phyloP scores from a whole-genome alignment of 2,113 vertebrate species.

The Petromus typicus region DNA sequence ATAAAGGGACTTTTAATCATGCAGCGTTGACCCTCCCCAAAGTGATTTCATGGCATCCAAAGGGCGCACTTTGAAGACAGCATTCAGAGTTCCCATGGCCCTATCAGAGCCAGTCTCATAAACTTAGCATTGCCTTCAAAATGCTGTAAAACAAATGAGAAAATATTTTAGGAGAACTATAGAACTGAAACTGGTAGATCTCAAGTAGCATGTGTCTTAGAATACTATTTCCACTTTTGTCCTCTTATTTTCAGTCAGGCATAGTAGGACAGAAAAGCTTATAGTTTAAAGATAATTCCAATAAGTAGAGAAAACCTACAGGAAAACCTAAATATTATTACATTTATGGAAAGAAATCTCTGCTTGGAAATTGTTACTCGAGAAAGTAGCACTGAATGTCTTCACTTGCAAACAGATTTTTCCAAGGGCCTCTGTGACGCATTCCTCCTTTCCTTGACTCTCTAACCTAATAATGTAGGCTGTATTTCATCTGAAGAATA shows the following conservation, averaged over 20 bases:
- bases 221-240: slow-evolving; percentile 31
- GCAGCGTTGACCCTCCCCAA: neutral
- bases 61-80: neutral
- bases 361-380: slow-evolving; percentile 3
- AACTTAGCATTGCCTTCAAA: neutral
- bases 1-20: slow-evolving; percentile 12
- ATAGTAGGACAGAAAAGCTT: neutral
- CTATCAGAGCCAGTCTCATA: neutral
- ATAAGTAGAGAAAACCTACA: slow-evolving; percentile 14
- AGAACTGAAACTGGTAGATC: neutral
- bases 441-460: neutral
- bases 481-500: neutral
- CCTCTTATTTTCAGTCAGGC: too few species aligned
- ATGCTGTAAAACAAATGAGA: slow-evolving; percentile 29
- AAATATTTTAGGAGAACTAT: slow-evolving; percentile 43
- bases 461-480: neutral
- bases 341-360: neutral
- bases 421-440: neutral
- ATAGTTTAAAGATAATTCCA: slow-evolving; percentile 45
- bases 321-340: slow-evolving; percentile 25
- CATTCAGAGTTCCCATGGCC: neutral
- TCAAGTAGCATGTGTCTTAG: neutral
- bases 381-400: slow-evolving; percentile 10
- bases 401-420: slow-evolving; percentile 36
- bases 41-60: slow-evolving; percentile 42